Percentiles rank a stretch among this genome's conserved stretches.
These are phyloP conservation scores for Caloenas nicobarica DNA, from an alignment of 2,113 vertebrate genomes.

Conservation along the genomic window DNA sequence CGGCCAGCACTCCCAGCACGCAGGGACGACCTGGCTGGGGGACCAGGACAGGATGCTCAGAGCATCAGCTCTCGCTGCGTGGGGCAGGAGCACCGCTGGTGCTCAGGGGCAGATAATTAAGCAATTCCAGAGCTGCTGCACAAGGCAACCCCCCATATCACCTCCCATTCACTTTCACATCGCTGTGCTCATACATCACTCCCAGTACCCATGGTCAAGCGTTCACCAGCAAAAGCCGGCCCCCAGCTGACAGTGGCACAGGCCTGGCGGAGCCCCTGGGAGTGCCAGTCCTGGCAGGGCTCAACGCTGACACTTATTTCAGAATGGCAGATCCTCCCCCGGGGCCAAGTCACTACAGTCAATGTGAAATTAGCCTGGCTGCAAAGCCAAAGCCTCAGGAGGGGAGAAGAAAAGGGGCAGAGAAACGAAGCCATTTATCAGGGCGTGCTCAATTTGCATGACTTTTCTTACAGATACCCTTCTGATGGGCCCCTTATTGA, in stretches of 20 bases:
- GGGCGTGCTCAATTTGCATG: background rate
- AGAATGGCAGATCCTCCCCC: background rate
- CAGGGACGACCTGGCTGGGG: background rate
- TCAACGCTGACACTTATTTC: background rate
- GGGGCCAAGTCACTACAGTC: background rate
- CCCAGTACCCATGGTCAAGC: background rate
- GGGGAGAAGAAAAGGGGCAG: background rate
- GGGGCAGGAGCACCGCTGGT: background rate
- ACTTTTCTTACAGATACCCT: background rate
- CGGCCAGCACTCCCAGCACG: accelerated
- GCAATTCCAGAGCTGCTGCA: background rate
- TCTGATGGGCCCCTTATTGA: slow-evolving; percentile 28
- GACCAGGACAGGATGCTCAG: background rate
- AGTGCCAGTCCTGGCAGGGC: background rate
- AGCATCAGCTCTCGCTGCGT: accelerated
- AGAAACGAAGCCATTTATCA: background rate
- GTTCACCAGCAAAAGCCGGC: background rate
- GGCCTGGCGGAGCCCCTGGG: accelerated
- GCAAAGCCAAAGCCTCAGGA: background rate
- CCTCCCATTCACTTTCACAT: background rate
- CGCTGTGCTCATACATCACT: background rate
- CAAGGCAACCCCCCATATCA: accelerated
- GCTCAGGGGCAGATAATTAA: background rate
- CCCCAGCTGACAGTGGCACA: background rate
- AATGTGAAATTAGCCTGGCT: background rate